Percentiles rank a stretch among this genome's conserved stretches.
Evolutionary conservation across 2,113 vertebrate genomes (phyloP).

Genomic region (Nesospiza acunhae): DNA sequence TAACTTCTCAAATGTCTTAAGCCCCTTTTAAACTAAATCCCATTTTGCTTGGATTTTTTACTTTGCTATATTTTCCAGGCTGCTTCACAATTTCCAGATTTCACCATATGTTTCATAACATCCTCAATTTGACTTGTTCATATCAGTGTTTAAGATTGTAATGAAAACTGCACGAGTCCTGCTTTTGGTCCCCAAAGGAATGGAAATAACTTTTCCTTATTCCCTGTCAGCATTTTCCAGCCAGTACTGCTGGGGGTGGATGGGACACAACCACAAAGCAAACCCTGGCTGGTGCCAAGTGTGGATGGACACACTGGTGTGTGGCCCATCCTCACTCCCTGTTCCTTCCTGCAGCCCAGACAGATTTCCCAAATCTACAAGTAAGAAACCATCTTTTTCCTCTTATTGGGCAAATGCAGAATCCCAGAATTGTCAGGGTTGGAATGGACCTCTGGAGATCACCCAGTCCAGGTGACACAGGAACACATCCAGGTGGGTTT

Average conservation of each 20-base stretch:
- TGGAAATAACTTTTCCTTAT: background rate
- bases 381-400: background rate
- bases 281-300: background rate
- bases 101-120: background rate
- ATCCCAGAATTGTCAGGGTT: background rate
- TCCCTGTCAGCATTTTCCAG: background rate
- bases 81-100: background rate
- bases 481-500: background rate
- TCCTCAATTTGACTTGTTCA: background rate
- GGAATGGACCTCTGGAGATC: background rate
- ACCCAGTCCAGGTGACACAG: background rate
- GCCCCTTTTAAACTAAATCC: background rate
- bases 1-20: background rate
- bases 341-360: background rate
- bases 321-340: background rate
- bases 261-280: accelerated
- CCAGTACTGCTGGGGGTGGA: background rate
- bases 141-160: background rate
- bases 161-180: background rate
- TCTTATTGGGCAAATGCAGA: background rate
- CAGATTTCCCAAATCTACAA: background rate
- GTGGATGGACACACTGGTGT: too few relatives aligned
- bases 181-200: background rate
- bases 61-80: background rate
- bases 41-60: background rate